These are phyloP conservation scores for Arctia plantaginis DNA, from an alignment of 2,888 invertebrate genomes.

Conservation along the genomic window DNA sequence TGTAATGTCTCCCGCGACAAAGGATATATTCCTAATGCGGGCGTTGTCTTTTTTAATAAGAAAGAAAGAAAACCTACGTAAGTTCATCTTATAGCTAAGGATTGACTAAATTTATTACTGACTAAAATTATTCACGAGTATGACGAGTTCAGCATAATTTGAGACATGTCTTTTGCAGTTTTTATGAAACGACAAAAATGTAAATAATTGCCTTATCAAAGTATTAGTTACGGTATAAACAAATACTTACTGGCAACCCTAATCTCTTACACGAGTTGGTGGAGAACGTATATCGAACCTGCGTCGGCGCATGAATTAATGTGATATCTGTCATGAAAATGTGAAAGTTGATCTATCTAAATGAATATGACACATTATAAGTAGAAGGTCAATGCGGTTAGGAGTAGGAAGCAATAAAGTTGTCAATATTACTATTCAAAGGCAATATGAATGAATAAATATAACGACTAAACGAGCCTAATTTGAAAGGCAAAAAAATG, in stretches of 20 bases:
- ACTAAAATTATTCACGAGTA: too few relatives aligned
- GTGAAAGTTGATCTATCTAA: constrained; percentile 22
- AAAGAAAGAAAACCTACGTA: too few relatives aligned
- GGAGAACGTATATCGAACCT: constrained; percentile 16
- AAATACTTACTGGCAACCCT: not conserved
- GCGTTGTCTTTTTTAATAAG: too few relatives aligned
- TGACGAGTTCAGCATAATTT: not conserved
- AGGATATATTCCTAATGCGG: too few relatives aligned
- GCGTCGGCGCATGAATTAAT: constrained; percentile 25
- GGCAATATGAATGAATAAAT: not conserved
- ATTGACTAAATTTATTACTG: too few relatives aligned
- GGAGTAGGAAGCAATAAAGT: not conserved
- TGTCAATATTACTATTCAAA: not conserved
- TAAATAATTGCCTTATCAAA: not conserved
- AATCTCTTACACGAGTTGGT: not conserved
- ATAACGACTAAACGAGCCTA: not conserved
- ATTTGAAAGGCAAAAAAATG: not conserved
- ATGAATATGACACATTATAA: constrained; percentile 10
- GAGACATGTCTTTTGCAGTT: not conserved
- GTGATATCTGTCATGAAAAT: constrained; percentile 26
- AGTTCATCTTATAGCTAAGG: too few relatives aligned
- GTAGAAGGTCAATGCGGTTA: not conserved
- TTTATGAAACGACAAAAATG: not conserved
- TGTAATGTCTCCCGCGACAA: too few relatives aligned
- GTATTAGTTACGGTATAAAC: not conserved